Conservation (phyloP, 2,113 vertebrate genomes). For the Polyodon spathula region DNA sequence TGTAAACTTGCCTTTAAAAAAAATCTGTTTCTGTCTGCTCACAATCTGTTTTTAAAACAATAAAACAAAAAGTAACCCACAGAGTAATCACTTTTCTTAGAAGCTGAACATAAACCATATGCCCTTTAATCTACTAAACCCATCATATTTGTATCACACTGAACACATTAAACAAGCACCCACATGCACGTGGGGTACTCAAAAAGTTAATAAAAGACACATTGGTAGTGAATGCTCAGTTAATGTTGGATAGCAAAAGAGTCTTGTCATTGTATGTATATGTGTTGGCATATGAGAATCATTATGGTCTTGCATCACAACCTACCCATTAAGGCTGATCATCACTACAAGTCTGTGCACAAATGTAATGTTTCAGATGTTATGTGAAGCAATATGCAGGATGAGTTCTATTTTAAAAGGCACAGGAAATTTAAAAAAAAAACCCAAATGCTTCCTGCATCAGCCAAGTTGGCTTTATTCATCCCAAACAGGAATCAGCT, state of each 20-base stretch:
- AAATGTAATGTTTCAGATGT: not conserved
- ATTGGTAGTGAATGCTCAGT: no score
- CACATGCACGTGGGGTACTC: no score
- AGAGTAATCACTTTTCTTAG: no score
- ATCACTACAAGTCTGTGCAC: not conserved
- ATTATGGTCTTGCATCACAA: conserved; percentile 5
- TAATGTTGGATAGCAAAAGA: no score
- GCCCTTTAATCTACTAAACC: not conserved
- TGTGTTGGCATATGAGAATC: conserved; percentile 2
- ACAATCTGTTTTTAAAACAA: no score
- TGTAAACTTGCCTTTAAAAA: no score
- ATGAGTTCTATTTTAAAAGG: not conserved
- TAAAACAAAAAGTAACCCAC: no score
- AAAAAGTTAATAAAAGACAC: no score
- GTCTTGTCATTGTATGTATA: no score
- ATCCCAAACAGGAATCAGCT: not conserved
- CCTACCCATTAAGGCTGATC: not conserved
- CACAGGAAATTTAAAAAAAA: not conserved
- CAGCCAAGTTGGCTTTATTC: not conserved
- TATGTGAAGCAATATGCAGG: not conserved
- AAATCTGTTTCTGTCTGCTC: no score
- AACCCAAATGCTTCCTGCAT: not conserved
- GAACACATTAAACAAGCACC: no score
- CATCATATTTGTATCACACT: not conserved
- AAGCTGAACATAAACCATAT: no score